Evolutionary conservation across 2,797 vertebrate species (phyloP).

Genomic region (Lophura swinhoii): DNA sequence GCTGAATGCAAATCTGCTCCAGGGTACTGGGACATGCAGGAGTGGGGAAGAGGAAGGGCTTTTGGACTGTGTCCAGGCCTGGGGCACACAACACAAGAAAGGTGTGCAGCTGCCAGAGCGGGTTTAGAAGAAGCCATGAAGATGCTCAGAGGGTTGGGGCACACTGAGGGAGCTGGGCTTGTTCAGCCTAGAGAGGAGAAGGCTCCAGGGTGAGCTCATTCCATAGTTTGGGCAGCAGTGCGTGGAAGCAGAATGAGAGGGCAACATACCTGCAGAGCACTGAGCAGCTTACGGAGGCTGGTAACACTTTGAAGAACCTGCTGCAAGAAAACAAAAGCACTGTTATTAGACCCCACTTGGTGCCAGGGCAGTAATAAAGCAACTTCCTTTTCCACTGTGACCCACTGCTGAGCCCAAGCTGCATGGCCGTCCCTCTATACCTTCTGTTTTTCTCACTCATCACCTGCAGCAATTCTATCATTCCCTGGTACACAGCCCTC

Average conservation of each 20-base stretch:
- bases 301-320: conserved; percentile 90
- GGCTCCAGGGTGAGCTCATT: neutral
- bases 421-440: neutral
- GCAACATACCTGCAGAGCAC: conserved; percentile 87
- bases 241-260: neutral
- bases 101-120: too few relatives aligned
- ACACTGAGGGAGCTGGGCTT: neutral
- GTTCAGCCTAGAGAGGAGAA: neutral
- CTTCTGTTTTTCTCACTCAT: neutral
- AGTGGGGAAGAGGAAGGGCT: neutral
- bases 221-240: neutral
- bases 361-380: neutral
- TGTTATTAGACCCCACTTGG: conserved; percentile 12
- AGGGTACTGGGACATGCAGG: fast-evolving
- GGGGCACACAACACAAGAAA: too few relatives aligned
- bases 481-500: neutral
- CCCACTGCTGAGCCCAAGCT: neutral
- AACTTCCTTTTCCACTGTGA: neutral
- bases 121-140: too few relatives aligned
- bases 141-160: neutral
- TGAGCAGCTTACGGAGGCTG: conserved; percentile 90
- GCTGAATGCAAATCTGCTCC: fast-evolving
- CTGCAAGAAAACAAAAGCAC: conserved; percentile 73
- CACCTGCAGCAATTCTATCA: neutral
- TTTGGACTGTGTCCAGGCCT: too few relatives aligned